These are phyloP conservation scores for Hydraecia micacea DNA, from an alignment of 2,888 invertebrate genomes.

Conservation along the genomic window DNA sequence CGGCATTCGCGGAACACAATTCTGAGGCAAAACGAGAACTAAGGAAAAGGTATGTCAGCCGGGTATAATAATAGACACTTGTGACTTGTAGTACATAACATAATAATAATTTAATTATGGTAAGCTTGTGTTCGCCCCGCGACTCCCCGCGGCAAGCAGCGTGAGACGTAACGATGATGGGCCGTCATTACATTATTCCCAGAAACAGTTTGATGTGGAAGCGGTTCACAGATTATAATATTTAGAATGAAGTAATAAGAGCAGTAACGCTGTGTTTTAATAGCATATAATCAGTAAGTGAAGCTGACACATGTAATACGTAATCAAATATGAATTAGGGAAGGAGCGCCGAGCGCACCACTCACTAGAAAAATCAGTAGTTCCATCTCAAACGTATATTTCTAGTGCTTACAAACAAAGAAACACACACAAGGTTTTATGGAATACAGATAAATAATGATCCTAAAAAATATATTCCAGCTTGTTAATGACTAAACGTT, in stretches of 20 bases:
- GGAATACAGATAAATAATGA: background rate
- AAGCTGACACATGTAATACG: slow-evolving; percentile 38
- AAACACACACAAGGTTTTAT: background rate
- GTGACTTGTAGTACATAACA: background rate
- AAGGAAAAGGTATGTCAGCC: background rate
- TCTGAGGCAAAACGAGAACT: slow-evolving; percentile 14
- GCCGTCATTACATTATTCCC: slow-evolving; percentile 38
- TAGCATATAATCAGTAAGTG: slow-evolving; percentile 48
- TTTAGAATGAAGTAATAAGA: slow-evolving; percentile 50
- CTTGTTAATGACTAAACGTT: background rate
- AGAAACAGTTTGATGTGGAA: slow-evolving; percentile 47
- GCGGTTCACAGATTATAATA: slow-evolving; percentile 39
- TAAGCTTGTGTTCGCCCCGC: background rate
- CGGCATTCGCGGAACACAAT: slow-evolving; percentile 26
- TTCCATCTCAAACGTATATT: background rate
- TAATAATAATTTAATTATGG: slow-evolving; percentile 8
- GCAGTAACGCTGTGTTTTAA: slow-evolving; percentile 42
- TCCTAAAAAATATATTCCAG: background rate
- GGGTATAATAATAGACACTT: background rate
- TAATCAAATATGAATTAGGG: slow-evolving; percentile 70
- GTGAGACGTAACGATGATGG: slow-evolving; percentile 59
- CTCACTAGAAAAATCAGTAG: background rate
- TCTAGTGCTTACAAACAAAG: background rate
- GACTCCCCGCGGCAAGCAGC: slow-evolving; percentile 23
- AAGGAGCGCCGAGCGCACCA: slow-evolving; percentile 39